A percentile compares a stretch with the other conserved stretches of the same genome.
These are phyloP conservation scores for Xestia rhomboidea DNA, from an alignment of 2,888 invertebrate species.

Conservation along the genomic window DNA sequence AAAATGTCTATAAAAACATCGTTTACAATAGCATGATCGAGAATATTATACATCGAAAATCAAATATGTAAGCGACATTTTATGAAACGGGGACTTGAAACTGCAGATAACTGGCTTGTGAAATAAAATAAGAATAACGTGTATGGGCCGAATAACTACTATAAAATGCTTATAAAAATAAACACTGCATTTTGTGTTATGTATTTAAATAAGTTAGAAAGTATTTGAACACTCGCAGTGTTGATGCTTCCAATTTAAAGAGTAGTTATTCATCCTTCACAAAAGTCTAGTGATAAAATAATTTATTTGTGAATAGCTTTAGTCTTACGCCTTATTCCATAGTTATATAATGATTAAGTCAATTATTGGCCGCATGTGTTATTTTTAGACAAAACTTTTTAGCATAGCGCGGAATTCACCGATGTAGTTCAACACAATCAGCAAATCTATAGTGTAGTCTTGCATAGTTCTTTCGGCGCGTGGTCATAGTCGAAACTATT, in stretches of 20 bases:
- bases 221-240: conserved; percentile 14
- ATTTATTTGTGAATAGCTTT: conserved; percentile 70
- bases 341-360: conserved; percentile 55
- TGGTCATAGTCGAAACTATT: background rate
- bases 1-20: background rate
- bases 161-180: conserved; percentile 5
- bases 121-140: conserved; percentile 27
- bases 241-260: conserved; percentile 17
- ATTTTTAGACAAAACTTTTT: conserved; percentile 12
- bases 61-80: background rate
- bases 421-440: background rate
- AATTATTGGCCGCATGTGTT: conserved; percentile 57
- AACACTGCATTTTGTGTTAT: conserved; percentile 28
- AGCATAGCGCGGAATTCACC: background rate
- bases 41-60: conserved; percentile 5
- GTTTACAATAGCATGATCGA: background rate
- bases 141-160: conserved; percentile 43
- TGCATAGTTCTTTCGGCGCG: background rate
- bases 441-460: background rate
- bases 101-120: conserved; percentile 49
- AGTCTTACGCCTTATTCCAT: conserved; percentile 64
- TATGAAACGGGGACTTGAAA: background rate
- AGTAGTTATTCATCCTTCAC: conserved; percentile 45
- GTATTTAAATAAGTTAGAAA: conserved; percentile 29
- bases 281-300: conserved; percentile 50